A percentile compares a stretch with the other conserved stretches of the same genome.
Evolutionary conservation across 2,888 invertebrate genomes (phyloP).

Genomic region (Drosophila vallismaia): DNA sequence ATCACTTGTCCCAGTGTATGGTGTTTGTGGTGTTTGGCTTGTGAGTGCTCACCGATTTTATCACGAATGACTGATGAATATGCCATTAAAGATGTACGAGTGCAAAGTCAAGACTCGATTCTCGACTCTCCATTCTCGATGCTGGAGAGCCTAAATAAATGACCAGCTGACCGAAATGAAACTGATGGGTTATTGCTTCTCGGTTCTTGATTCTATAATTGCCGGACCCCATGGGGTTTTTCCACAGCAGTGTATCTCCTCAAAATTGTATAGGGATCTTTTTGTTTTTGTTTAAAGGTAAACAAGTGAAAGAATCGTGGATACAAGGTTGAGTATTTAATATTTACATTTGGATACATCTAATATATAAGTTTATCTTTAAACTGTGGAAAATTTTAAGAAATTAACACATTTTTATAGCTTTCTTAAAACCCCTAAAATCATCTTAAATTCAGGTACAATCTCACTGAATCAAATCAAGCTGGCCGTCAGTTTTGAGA

Average conservation of each 20-base stretch:
- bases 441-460: not conserved
- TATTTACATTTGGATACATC: too few relatives aligned
- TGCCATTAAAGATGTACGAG: slow-evolving; percentile 75
- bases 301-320: not conserved
- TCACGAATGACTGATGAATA: slow-evolving; percentile 82
- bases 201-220: slow-evolving; percentile 26
- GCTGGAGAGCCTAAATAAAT: slow-evolving; percentile 58
- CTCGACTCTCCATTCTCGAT: not conserved
- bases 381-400: not conserved
- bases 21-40: slow-evolving; percentile 7
- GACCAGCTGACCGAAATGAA: slow-evolving; percentile 68
- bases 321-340: not conserved
- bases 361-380: not conserved
- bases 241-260: slow-evolving; percentile 19
- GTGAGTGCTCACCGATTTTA: slow-evolving; percentile 67
- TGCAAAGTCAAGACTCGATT: slow-evolving; percentile 12
- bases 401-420: not conserved
- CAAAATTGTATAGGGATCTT: slow-evolving; percentile 5
- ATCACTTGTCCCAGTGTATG: slow-evolving; percentile 20
- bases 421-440: not conserved
- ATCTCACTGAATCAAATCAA: not conserved
- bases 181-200: slow-evolving; percentile 56
- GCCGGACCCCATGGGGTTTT: slow-evolving; percentile 31
- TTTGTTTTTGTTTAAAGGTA: not conserved
- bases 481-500: not conserved